Percentiles rank a stretch among this genome's conserved stretches.
Evolutionary conservation across 2,888 invertebrate genomes (phyloP).

Genomic region (Neoscelio sp.): DNA sequence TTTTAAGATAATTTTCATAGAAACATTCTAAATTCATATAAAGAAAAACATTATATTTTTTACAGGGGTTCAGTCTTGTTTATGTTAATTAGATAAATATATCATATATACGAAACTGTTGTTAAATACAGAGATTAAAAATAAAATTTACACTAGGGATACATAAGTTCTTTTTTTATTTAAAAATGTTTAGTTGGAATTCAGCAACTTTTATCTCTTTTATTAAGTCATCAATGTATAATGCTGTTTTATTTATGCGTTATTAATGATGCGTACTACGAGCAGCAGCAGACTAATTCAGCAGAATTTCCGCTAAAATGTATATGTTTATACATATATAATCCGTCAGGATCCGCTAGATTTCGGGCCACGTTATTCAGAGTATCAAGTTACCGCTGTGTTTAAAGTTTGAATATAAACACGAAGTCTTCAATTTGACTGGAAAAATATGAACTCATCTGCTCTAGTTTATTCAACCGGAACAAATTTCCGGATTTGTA

Average conservation of each 20-base stretch:
- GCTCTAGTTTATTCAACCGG: neutral
- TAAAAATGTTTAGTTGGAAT: too few species aligned
- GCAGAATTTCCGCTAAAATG: slow-evolving; percentile 33
- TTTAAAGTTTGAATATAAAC: slow-evolving; percentile 35
- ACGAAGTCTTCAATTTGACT: slow-evolving; percentile 25
- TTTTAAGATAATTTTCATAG: too few species aligned
- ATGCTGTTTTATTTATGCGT: too few species aligned
- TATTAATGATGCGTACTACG: slow-evolving; percentile 12
- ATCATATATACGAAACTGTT: too few species aligned
- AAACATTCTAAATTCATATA: too few species aligned
- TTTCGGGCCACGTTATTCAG: slow-evolving; percentile 16
- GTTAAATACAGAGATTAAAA: too few species aligned
- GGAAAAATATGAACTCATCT: slow-evolving; percentile 33
- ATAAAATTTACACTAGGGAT: too few species aligned
- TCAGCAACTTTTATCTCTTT: too few species aligned
- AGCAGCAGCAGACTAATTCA: slow-evolving; percentile 39
- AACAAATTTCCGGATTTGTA: slow-evolving; percentile 7
- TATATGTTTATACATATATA: slow-evolving; percentile 46
- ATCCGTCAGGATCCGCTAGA: slow-evolving; percentile 39
- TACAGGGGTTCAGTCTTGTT: too few species aligned
- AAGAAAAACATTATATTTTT: too few species aligned
- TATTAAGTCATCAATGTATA: slow-evolving; percentile 10
- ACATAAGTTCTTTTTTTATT: too few species aligned
- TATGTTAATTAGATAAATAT: too few species aligned
- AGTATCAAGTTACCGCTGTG: slow-evolving; percentile 33